A percentile compares a stretch with the other conserved stretches of the same genome.
Evolutionary conservation across 2,113 vertebrate species (phyloP).

Genomic region (Neolamprologus longior): DNA sequence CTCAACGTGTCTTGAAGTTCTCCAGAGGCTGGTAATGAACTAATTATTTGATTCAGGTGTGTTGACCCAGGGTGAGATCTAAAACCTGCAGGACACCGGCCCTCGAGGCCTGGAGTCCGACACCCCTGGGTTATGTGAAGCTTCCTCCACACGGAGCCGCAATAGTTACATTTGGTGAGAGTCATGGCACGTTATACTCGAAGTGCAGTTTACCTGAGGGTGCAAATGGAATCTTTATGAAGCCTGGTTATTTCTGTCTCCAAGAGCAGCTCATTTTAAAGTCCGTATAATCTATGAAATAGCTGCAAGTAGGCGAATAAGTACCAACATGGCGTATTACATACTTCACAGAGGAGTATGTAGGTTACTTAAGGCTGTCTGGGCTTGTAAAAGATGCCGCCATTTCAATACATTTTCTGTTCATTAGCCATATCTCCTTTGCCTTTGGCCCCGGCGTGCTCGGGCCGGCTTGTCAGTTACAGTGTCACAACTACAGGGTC

Average conservation of each 20-base stretch:
- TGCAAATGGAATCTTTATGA: constrained; percentile 5
- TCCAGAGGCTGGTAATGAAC: background rate
- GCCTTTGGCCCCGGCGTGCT: constrained; percentile 21
- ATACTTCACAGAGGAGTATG: constrained; percentile 3
- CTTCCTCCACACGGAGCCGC: background rate
- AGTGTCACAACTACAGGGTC: constrained; percentile 38
- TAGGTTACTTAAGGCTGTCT: constrained; percentile 7
- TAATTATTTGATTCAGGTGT: background rate
- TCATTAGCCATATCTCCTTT: constrained; percentile 44
- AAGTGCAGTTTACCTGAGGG: background rate
- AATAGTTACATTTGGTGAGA: background rate
- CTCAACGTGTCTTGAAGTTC: background rate
- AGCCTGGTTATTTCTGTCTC: constrained; percentile 2
- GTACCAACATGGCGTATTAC: background rate
- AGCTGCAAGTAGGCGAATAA: constrained; percentile 7
- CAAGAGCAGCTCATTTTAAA: constrained; percentile 23
- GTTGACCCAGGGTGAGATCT: background rate
- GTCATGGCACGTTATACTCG: background rate
- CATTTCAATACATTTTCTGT: constrained; percentile 34
- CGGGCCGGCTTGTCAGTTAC: constrained; percentile 30
- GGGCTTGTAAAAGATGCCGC: constrained; percentile 13
- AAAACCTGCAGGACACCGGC: background rate
- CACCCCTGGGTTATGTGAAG: background rate
- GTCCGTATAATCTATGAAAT: constrained; percentile 20
- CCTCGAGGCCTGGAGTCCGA: background rate